Evolutionary conservation across 2,797 vertebrate genomes (phyloP), one percentile per base, ranked within the genome.

Genomic region (Trichosurus vulpecula): DNA sequence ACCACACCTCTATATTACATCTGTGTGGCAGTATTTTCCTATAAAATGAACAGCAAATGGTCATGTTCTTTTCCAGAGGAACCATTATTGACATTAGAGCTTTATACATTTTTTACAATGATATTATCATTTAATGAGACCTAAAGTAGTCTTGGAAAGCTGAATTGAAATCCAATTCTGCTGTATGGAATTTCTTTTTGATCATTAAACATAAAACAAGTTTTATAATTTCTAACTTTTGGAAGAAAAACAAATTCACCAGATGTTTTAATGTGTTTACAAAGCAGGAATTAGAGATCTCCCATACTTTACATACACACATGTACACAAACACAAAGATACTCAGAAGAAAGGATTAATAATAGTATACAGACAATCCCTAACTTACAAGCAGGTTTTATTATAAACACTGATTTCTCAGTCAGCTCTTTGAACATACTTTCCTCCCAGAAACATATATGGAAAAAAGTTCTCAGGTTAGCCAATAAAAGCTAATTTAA

Each of bases 151-250:
- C 53, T 94, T 92, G 91, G 90, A 94, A 93, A 92, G 55, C 52
- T 90, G 52, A 91, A 90, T 1, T 54, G 41, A 96, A 96, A 97
- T 66, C 54, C 53, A 94, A 31, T 95, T 89, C 89, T 96, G 57
- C 92, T 93, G 53, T 51, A 92, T 95, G 27, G 5, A 96, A 52
- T 1, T 47, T 92, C 90, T 54, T 94, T 90, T 91, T 94, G 56
- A 91, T 55, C 9, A 92, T 90, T 97, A 93, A 61, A 94, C 94
- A 94, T 92, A 61, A 94, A 47, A 54, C 25, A 81, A 55, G 35
- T 47, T 55, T 90, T 1, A 91, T 93, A 87, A 95, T 55, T 93
- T 94, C 55, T 93, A 90, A 90, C 27, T 90, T 58, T 93, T 94
- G 52, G 19, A 53, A 55, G 35, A 89, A 89, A 89, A 53, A 52